Evolutionary conservation across 2,888 invertebrate species (phyloP).

Genomic region (Morpho helenor): DNA sequence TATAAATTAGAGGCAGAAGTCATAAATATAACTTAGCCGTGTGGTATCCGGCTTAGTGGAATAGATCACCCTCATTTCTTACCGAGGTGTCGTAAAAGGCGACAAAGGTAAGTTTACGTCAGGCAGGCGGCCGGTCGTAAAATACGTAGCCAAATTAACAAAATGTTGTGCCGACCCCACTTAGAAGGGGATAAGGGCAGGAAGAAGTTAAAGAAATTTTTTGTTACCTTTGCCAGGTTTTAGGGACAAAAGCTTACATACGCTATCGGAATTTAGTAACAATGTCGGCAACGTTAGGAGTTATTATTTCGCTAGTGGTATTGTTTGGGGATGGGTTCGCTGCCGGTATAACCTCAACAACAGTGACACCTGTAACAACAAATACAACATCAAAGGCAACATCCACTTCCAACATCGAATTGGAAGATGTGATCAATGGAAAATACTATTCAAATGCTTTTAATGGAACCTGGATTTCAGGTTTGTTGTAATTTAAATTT

Average conservation of each 20-base stretch:
- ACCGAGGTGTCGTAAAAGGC: too few relatives aligned
- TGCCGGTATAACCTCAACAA: slow-evolving; percentile 43
- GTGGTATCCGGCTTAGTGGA: too few relatives aligned
- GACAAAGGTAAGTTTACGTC: too few relatives aligned
- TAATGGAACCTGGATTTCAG: slow-evolving; percentile 90
- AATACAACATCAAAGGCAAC: slow-evolving; percentile 30
- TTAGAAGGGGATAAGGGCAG: too few relatives aligned
- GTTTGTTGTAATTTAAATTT: slow-evolving; percentile 57
- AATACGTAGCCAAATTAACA: too few relatives aligned
- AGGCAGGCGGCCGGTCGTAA: too few relatives aligned
- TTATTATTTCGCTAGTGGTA: slow-evolving; percentile 81
- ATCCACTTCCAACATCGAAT: slow-evolving; percentile 53
- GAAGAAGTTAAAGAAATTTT: too few relatives aligned
- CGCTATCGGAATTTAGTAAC: slow-evolving; percentile 72
- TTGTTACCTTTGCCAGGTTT: slow-evolving; percentile 63
- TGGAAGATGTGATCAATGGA: slow-evolving; percentile 86
- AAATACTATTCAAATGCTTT: slow-evolving; percentile 83
- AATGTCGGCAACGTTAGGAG: slow-evolving; percentile 76
- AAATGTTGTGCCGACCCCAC: too few relatives aligned
- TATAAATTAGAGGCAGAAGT: too few relatives aligned
- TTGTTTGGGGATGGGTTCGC: slow-evolving; percentile 61
- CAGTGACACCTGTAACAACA: slow-evolving; percentile 36
- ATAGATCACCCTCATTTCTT: too few relatives aligned
- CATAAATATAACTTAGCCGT: too few relatives aligned
- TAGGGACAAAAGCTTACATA: slow-evolving; percentile 79